Evolutionary conservation across 2,113 vertebrate genomes (phyloP).

Genomic region (Tachysurus vachellii): DNA sequence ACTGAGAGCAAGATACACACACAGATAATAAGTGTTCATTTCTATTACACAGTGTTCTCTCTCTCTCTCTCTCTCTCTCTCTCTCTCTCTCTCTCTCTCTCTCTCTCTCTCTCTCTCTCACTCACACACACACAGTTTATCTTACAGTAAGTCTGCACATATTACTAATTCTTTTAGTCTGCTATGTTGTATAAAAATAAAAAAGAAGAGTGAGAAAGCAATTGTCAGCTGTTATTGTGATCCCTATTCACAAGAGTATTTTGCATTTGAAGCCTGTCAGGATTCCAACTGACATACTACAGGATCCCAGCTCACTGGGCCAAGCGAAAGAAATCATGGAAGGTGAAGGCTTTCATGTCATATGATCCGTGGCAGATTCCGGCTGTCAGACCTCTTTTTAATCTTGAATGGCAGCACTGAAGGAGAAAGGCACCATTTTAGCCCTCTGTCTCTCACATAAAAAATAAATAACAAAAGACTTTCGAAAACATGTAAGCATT

Average conservation of each 20-base stretch:
- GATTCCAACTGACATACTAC: slow-evolving; percentile 46
- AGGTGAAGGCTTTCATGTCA: slow-evolving; percentile 42
- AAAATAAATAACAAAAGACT: slow-evolving; percentile 41
- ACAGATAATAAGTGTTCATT: background rate
- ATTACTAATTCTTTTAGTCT: slow-evolving; percentile 20
- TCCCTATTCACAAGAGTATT: slow-evolving; percentile 10
- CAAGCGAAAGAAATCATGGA: slow-evolving; percentile 49
- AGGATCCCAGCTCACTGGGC: slow-evolving; percentile 34
- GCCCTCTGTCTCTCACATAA: slow-evolving; percentile 13
- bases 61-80: background rate
- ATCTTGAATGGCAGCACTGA: slow-evolving; percentile 32
- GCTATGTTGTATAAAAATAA: background rate
- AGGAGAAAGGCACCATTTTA: slow-evolving; percentile 28
- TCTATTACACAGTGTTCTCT: background rate
- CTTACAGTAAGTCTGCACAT: background rate
- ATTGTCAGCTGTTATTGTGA: slow-evolving; percentile 41
- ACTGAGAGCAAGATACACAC: background rate
- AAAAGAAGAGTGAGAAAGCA: slow-evolving; percentile 31
- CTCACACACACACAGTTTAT: background rate
- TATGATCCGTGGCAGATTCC: slow-evolving; percentile 40
- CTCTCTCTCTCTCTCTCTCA: too few relatives aligned
- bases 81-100: too few relatives aligned
- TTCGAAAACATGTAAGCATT: background rate
- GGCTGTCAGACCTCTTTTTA: slow-evolving; percentile 41
- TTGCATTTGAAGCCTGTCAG: slow-evolving; percentile 27